These are phyloP conservation scores for Baryphthengus martii DNA, from an alignment of 2,113 vertebrate genomes.

Conservation along the genomic window DNA sequence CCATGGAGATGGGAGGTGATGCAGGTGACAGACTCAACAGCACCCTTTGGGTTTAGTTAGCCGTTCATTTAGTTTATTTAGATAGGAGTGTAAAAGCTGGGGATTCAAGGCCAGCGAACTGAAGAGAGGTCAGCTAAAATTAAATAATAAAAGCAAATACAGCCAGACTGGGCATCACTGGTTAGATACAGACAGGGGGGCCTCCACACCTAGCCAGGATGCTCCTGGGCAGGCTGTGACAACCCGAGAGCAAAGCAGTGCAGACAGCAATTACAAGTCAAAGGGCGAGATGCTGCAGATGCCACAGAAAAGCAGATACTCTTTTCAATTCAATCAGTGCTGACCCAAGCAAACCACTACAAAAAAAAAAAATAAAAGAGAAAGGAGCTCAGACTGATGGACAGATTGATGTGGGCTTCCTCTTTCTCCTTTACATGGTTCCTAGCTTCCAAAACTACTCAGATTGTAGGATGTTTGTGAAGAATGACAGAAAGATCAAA, in stretches of 20 bases:
- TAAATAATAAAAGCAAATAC: neutral
- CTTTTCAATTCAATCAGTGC: neutral
- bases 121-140: neutral
- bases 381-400: neutral
- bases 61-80: neutral
- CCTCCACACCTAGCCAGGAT: neutral
- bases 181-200: neutral
- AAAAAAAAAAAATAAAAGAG: neutral
- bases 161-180: neutral
- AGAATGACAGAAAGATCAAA: neutral
- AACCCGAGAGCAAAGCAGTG: neutral
- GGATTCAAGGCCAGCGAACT: neutral
- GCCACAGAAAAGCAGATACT: neutral
- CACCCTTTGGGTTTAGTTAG: neutral
- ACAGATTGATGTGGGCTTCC: neutral
- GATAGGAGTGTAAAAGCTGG: neutral
- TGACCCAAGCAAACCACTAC: neutral
- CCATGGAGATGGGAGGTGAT: neutral
- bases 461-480: neutral
- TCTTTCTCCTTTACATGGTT: neutral
- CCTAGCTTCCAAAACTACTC: neutral
- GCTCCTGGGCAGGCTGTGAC: neutral
- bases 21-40: neutral
- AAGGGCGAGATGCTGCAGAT: neutral
- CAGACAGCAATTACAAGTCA: neutral